phyloP scores from a whole-genome alignment of 2,888 invertebrate species.

The Tetragnatha montana region DNA sequence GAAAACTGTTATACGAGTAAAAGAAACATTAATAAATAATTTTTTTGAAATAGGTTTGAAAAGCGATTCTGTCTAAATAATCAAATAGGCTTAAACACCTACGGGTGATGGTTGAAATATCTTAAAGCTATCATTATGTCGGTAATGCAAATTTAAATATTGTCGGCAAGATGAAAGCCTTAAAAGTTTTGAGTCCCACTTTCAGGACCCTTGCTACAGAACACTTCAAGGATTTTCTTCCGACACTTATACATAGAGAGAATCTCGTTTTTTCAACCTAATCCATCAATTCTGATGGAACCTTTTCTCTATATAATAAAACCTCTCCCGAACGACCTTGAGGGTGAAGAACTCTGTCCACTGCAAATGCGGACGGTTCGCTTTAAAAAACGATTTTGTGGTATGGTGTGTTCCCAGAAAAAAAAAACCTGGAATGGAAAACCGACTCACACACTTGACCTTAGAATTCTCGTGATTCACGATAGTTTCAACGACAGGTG shows the following conservation, averaged over 20 bases:
- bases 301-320: background rate
- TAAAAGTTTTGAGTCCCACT: too few species aligned
- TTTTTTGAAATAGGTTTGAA: too few species aligned
- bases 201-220: too few species aligned
- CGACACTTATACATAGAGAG: background rate
- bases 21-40: too few species aligned
- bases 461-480: conserved; percentile 65
- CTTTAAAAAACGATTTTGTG: background rate
- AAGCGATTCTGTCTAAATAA: too few species aligned
- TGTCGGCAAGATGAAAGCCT: too few species aligned
- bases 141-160: too few species aligned
- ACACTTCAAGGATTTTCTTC: too few species aligned
- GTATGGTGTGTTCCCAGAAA: background rate
- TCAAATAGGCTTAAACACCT: too few species aligned
- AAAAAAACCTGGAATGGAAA: background rate
- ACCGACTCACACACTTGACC: conserved; percentile 53
- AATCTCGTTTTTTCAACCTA: background rate
- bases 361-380: background rate
- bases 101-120: too few species aligned
- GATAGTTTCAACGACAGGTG: conserved; percentile 66
- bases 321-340: background rate
- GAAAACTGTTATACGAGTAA: too few species aligned
- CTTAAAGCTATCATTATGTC: too few species aligned
- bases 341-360: background rate
- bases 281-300: background rate